A percentile compares a stretch with the other conserved stretches of the same genome.
Evolutionary conservation across 2,797 vertebrate genomes (phyloP).

Genomic region (Kryptolebias ocellatus): DNA sequence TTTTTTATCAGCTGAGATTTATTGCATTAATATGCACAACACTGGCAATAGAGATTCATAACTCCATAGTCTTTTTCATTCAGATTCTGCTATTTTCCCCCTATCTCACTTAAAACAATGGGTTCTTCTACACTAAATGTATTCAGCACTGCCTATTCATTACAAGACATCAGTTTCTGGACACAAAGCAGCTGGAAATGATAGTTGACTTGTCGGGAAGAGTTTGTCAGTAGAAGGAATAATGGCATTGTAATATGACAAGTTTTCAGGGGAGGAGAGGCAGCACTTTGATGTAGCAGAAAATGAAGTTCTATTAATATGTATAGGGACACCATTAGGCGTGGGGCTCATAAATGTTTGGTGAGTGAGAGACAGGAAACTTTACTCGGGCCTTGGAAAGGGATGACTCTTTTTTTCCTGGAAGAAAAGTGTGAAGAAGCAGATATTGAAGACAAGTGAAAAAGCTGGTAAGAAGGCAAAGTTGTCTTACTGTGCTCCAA

Average conservation of each 20-base stretch:
- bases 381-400: slow-evolving; percentile 35
- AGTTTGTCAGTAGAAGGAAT: slow-evolving; percentile 68
- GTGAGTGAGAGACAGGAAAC: slow-evolving; percentile 57
- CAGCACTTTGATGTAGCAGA: slow-evolving; percentile 72
- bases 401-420: slow-evolving; percentile 25
- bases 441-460: neutral
- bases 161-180: slow-evolving; percentile 60
- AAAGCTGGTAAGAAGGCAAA: slow-evolving; percentile 41
- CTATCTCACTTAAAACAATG: slow-evolving; percentile 64
- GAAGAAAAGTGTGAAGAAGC: slow-evolving; percentile 31
- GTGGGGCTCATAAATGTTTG: slow-evolving; percentile 65
- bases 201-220: slow-evolving; percentile 66
- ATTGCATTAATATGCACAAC: slow-evolving; percentile 66
- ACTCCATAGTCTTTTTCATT: slow-evolving; percentile 37
- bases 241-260: slow-evolving; percentile 73
- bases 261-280: slow-evolving; percentile 65
- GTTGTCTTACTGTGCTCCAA: slow-evolving; percentile 43
- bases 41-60: slow-evolving; percentile 44
- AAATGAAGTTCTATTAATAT: slow-evolving; percentile 79
- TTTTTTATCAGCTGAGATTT: slow-evolving; percentile 66
- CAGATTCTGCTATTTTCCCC: slow-evolving; percentile 42
- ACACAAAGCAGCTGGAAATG: slow-evolving; percentile 65
- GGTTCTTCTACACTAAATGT: slow-evolving; percentile 55
- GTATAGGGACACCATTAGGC: slow-evolving; percentile 68
- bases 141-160: slow-evolving; percentile 63